Conservation (phyloP, 1,140 invertebrate genomes). For the Berghia stephanieae region DNA sequence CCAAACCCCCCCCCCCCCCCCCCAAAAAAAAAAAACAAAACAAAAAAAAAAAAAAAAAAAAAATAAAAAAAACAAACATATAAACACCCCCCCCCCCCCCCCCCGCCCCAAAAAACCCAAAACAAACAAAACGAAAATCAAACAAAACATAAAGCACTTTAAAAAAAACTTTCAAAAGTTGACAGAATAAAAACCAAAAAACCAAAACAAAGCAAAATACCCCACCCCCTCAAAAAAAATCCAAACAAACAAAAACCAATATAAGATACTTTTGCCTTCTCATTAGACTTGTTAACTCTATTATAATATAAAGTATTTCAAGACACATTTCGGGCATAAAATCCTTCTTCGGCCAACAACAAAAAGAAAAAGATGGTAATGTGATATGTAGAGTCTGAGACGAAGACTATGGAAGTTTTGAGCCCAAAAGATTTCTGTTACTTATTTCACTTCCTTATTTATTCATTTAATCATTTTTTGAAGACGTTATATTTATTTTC, state of each 20-base stretch:
- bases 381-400: too few relatives aligned
- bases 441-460: neutral
- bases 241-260: too few relatives aligned
- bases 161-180: neutral
- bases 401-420: too few relatives aligned
- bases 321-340: neutral
- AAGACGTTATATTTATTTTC: too few relatives aligned
- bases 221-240: too few relatives aligned
- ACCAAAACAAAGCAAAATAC: neutral
- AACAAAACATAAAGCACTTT: too few relatives aligned
- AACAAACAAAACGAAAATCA: neutral
- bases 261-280: neutral
- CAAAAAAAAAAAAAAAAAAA: neutral
- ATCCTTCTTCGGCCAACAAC: too few relatives aligned
- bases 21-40: slow-evolving; percentile 6
- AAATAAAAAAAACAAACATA: neutral
- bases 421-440: neutral
- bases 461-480: too few relatives aligned
- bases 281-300: neutral
- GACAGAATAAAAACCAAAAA: neutral
- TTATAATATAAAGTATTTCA: neutral
- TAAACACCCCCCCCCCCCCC: too few relatives aligned
- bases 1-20: too few relatives aligned
- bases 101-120: too few relatives aligned
- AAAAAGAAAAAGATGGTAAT: neutral